phyloP scores from a whole-genome alignment of 2,888 invertebrate species.

The Macrosoma leucophasiata region DNA sequence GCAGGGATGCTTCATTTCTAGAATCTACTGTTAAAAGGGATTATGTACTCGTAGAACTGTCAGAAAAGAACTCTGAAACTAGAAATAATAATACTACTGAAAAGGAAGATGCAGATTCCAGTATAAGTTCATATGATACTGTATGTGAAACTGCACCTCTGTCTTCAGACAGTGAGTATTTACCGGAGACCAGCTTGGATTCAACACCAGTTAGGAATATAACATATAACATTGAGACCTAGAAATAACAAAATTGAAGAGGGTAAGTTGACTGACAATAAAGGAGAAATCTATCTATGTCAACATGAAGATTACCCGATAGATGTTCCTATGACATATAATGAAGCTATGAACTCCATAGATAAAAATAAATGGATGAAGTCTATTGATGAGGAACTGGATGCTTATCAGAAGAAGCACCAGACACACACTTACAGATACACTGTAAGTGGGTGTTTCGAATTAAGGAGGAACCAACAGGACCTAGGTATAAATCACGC shows the following conservation, averaged over 20 bases:
- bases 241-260: background rate
- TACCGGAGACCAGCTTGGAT: too few species aligned
- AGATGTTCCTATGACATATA: background rate
- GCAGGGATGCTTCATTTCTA: conserved; percentile 15
- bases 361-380: background rate
- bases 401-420: conserved; percentile 5
- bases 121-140: too few species aligned
- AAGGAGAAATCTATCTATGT: conserved; percentile 4
- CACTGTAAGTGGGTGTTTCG: conserved; percentile 20
- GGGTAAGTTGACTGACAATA: too few species aligned
- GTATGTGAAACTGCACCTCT: too few species aligned
- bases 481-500: conserved; percentile 24
- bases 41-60: conserved; percentile 9
- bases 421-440: too few species aligned
- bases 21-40: conserved; percentile 14
- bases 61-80: background rate
- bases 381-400: background rate
- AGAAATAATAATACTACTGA: background rate
- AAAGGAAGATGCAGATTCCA: background rate
- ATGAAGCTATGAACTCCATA: background rate
- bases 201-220: too few species aligned
- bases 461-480: conserved; percentile 21
- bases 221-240: conserved; percentile 1
- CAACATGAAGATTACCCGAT: background rate
- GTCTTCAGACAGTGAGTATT: too few species aligned